A percentile compares a stretch with the other conserved stretches of the same genome.
These are phyloP conservation scores for Diogma glabrata DNA, from an alignment of 2,888 invertebrate species.

Conservation along the genomic window DNA sequence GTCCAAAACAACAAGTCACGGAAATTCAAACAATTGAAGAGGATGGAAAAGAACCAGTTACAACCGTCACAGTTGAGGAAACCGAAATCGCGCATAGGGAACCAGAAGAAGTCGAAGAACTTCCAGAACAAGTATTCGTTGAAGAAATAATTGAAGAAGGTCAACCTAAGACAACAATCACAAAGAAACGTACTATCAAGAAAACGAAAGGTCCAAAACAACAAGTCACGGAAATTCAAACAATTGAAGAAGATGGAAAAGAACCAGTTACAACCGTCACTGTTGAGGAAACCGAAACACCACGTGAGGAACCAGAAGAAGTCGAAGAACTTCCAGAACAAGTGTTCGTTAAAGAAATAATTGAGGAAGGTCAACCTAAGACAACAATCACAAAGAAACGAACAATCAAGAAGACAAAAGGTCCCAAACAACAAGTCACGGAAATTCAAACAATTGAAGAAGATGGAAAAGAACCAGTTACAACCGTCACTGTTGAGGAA, in stretches of 20 bases:
- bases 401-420: constrained; percentile 24
- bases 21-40: constrained; percentile 34
- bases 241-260: constrained; percentile 27
- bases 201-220: constrained; percentile 29
- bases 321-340: constrained; percentile 16
- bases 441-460: constrained; percentile 26
- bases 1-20: constrained; percentile 28
- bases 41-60: constrained; percentile 29
- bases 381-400: constrained; percentile 26
- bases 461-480: constrained; percentile 25
- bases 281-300: constrained; percentile 26
- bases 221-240: constrained; percentile 28
- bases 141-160: constrained; percentile 7
- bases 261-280: constrained; percentile 32
- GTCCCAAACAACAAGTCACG: constrained; percentile 25
- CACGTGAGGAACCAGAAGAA: constrained; percentile 21
- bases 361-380: constrained; percentile 25
- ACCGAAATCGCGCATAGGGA: constrained; percentile 20
- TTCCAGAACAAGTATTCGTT: constrained; percentile 16
- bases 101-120: constrained; percentile 16
- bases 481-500: constrained; percentile 1
- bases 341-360: constrained; percentile 25
- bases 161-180: constrained; percentile 23
- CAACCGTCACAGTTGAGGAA: constrained; percentile 25
- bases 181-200: constrained; percentile 22